Conservation (phyloP, 2,797 vertebrate species). For the Micromesistius poutassou region DNA sequence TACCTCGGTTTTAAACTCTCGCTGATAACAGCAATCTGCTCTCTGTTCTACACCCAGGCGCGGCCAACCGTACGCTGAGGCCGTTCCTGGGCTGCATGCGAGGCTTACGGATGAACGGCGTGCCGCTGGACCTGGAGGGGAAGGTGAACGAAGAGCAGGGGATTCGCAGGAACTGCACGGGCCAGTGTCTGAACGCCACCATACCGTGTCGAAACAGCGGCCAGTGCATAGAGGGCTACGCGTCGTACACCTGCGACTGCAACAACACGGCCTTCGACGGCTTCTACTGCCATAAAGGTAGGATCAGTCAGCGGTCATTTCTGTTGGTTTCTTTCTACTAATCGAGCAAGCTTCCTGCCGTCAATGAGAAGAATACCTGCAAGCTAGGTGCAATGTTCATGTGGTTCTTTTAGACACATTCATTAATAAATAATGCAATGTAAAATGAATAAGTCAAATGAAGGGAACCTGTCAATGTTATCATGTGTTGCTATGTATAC, state of each 20-base stretch:
- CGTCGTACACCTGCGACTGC: constrained; percentile 93
- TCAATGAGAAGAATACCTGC: neutral
- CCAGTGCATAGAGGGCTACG: constrained; percentile 92
- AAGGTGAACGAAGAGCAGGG: constrained; percentile 89
- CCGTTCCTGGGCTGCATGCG: constrained; percentile 93
- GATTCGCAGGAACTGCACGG: constrained; percentile 88
- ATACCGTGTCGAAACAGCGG: constrained; percentile 91
- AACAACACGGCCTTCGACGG: constrained; percentile 92
- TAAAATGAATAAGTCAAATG: too few relatives aligned
- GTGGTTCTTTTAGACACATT: too few relatives aligned
- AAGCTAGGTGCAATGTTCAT: too few relatives aligned
- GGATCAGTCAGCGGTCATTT: constrained; percentile 33
- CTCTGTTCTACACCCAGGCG: constrained; percentile 66
- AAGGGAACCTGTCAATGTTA: neutral
- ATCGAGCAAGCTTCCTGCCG: neutral
- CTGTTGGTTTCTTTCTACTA: neutral
- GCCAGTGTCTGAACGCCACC: constrained; percentile 83
- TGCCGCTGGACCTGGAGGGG: constrained; percentile 88
- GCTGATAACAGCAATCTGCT: neutral
- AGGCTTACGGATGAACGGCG: constrained; percentile 89
- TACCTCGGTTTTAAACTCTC: neutral
- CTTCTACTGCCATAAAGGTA: constrained; percentile 92
- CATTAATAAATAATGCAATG: too few relatives aligned
- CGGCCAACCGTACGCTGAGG: constrained; percentile 84
- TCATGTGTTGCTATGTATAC: neutral